Conservation (phyloP, 2,888 invertebrate species). For the Bombylius major region DNA sequence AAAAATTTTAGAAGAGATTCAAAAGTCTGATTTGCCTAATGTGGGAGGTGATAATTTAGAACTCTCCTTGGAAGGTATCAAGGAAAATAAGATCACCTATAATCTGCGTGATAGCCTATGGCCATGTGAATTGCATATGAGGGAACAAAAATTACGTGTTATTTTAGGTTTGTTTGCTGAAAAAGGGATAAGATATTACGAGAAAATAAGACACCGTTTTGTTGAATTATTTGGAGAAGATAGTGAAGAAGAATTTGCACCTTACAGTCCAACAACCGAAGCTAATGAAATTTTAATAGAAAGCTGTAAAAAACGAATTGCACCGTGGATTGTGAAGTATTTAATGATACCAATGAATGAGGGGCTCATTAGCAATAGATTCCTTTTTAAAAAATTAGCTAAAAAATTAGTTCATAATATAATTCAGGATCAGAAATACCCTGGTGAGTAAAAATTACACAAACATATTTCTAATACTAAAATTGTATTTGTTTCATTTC, state of each 20-base stretch:
- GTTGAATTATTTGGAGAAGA: slow-evolving; percentile 28
- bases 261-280: slow-evolving; percentile 29
- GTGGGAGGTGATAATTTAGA: too few species aligned
- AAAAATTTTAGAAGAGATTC: slow-evolving; percentile 22
- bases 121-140: slow-evolving; percentile 31
- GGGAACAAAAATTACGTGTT: slow-evolving; percentile 21
- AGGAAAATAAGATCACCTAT: too few species aligned
- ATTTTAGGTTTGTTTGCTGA: slow-evolving; percentile 23
- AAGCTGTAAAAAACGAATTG: slow-evolving; percentile 30
- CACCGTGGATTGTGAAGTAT: slow-evolving; percentile 30
- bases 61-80: too few species aligned
- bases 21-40: slow-evolving; percentile 15
- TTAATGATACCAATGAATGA: slow-evolving; percentile 29
- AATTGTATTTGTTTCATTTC: background rate
- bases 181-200: slow-evolving; percentile 27
- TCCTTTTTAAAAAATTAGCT: slow-evolving; percentile 30
- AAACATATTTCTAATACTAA: background rate
- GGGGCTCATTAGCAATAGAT: slow-evolving; percentile 29
- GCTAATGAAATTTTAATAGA: slow-evolving; percentile 25
- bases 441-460: slow-evolving; percentile 18
- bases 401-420: slow-evolving; percentile 25
- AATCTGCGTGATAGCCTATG: slow-evolving; percentile 27
- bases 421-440: slow-evolving; percentile 27
- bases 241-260: slow-evolving; percentile 30
- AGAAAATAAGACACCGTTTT: slow-evolving; percentile 23